A percentile compares a stretch with the other conserved stretches of the same genome.
Evolutionary conservation across 2,113 vertebrate genomes (phyloP).

Genomic region (Candoia aspera): DNA sequence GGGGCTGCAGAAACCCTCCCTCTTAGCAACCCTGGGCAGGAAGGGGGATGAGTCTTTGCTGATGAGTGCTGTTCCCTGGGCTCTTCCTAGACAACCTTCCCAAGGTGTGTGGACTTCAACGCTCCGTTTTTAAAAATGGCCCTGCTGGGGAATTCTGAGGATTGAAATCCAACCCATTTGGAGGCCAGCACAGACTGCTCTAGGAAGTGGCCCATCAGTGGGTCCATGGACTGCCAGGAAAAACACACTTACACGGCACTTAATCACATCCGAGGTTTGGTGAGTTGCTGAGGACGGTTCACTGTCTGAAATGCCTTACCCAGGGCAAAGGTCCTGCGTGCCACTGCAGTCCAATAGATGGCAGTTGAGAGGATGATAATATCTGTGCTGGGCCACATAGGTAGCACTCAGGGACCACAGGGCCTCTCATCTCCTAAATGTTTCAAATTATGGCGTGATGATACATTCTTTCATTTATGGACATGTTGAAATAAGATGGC

Average conservation of each 20-base stretch:
- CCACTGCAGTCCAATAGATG: not conserved
- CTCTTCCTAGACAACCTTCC: not conserved
- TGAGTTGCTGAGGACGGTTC: not conserved
- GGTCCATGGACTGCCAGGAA: not conserved
- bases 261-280: not conserved
- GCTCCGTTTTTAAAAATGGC: not conserved
- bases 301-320: not conserved
- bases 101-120: not conserved
- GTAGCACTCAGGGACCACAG: not conserved
- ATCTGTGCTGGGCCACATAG: not conserved
- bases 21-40: not conserved
- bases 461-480: not conserved
- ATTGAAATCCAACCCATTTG: not conserved
- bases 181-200: not conserved
- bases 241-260: not conserved
- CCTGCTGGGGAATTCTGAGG: not conserved
- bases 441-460: not conserved
- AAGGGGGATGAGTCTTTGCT: not conserved
- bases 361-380: not conserved
- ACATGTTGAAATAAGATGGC: not conserved
- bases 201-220: not conserved
- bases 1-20: not conserved
- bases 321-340: not conserved
- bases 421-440: not conserved
- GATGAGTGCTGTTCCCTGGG: not conserved